Conservation (phyloP, 2,113 vertebrate genomes). For the Eublepharis macularius region DNA sequence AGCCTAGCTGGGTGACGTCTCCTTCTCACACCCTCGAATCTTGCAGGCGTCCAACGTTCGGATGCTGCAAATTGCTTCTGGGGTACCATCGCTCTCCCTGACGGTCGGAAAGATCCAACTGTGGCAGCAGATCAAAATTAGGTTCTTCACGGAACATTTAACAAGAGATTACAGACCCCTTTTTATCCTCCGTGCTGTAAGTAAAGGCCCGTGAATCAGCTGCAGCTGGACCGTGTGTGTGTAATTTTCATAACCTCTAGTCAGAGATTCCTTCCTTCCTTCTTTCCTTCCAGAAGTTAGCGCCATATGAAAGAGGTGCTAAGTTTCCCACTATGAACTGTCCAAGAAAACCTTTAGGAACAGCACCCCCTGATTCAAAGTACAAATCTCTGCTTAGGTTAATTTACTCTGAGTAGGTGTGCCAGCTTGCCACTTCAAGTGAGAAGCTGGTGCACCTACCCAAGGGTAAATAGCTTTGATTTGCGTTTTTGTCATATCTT, state of each 20-base stretch:
- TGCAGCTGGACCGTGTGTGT: background rate
- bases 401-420: no score
- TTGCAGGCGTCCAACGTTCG: background rate
- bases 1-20: background rate
- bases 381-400: no score
- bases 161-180: no score
- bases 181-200: background rate
- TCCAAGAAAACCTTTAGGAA: no score
- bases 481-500: no score
- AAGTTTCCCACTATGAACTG: no score
- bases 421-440: no score
- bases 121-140: background rate
- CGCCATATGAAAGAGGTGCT: no score
- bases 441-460: no score
- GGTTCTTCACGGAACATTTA: background rate
- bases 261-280: background rate
- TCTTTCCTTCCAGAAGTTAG: no score
- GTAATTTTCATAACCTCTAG: background rate
- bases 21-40: background rate
- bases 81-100: background rate
- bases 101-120: background rate
- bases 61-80: background rate
- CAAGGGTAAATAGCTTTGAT: no score
- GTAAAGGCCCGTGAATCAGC: background rate
- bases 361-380: no score